phyloP scores from a whole-genome alignment of 2,888 invertebrate species.

The Thecophora atra region DNA sequence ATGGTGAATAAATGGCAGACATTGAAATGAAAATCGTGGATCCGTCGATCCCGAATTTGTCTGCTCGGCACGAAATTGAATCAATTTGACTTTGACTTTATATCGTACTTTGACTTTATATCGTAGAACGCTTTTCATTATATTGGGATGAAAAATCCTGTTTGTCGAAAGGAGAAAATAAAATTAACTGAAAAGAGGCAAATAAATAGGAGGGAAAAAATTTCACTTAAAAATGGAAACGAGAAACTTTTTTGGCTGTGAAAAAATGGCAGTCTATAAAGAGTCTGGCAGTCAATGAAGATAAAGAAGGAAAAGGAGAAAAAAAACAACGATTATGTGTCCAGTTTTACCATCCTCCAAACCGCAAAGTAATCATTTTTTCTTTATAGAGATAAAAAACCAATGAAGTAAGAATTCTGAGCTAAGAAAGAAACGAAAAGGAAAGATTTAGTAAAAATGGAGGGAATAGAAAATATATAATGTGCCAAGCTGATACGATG shows the following conservation, averaged over 20 bases:
- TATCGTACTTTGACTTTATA: background rate
- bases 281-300: too few relatives aligned
- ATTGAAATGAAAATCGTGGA: background rate
- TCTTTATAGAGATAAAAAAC: too few relatives aligned
- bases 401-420: too few relatives aligned
- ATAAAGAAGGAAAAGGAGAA: too few relatives aligned
- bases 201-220: background rate
- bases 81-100: slow-evolving; percentile 1
- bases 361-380: too few relatives aligned
- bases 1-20: slow-evolving; percentile 5
- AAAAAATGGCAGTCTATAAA: background rate
- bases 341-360: too few relatives aligned
- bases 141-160: background rate
- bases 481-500: too few relatives aligned
- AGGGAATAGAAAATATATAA: too few relatives aligned
- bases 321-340: too few relatives aligned
- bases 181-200: background rate
- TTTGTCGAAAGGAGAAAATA: background rate
- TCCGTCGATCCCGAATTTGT: background rate
- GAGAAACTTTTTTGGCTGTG: background rate
- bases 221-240: background rate
- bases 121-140: background rate
- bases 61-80: background rate
- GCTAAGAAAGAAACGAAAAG: too few relatives aligned
- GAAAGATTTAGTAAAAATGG: too few relatives aligned